Conservation (phyloP, 2,888 invertebrate genomes). For the Morpho deidamia region DNA sequence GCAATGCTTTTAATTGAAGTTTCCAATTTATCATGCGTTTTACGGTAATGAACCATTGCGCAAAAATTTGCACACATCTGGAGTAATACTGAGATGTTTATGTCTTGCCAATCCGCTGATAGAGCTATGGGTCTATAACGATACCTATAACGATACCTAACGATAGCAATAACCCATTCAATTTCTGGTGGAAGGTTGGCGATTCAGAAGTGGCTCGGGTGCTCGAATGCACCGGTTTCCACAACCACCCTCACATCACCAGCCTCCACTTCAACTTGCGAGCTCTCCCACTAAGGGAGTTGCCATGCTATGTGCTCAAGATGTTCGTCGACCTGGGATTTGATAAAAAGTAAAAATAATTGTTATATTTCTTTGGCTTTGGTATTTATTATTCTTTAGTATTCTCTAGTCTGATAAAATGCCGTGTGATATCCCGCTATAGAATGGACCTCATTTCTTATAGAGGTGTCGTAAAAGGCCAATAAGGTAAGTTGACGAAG, state of each 20-base stretch:
- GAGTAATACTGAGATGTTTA: too few species aligned
- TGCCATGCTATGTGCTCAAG: constrained; percentile 79
- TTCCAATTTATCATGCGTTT: too few species aligned
- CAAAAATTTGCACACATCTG: too few species aligned
- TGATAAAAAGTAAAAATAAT: constrained; percentile 59
- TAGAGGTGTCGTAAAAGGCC: too few species aligned
- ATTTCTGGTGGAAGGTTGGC: constrained; percentile 57
- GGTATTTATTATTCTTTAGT: neutral
- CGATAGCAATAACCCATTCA: neutral
- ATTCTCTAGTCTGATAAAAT: too few species aligned
- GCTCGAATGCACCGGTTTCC: constrained; percentile 70
- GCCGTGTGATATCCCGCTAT: too few species aligned
- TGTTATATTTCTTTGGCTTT: neutral
- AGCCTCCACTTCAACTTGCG: constrained; percentile 78
- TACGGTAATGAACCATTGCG: too few species aligned
- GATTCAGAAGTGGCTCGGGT: constrained; percentile 72
- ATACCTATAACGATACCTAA: neutral
- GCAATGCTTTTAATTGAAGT: too few species aligned
- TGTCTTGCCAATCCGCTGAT: too few species aligned
- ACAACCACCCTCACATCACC: constrained; percentile 68
- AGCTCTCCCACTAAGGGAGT: constrained; percentile 74
- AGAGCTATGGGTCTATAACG: neutral
- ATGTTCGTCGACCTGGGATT: constrained; percentile 87
- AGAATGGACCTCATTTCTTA: too few species aligned
- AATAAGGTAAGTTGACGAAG: too few species aligned